Evolutionary conservation across 2,797 vertebrate species (phyloP), one percentile per base, ranked within the genome.

Genomic region (Pangasius djambal): DNA sequence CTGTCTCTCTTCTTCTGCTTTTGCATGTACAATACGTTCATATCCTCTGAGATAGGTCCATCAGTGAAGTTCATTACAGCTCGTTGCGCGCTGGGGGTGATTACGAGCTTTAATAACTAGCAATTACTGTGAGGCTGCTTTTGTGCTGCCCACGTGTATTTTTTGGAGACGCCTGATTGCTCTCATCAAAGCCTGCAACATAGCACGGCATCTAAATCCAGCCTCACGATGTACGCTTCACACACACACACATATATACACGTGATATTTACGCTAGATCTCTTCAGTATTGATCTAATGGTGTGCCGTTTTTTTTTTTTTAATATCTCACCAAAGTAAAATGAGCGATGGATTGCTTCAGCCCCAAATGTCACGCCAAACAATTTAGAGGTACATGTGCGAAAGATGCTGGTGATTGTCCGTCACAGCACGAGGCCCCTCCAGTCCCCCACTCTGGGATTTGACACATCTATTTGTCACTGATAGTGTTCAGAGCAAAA

Each of bases 51-150:
- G 89, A 88, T 75, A 16, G 88, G 70, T 91, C 89, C 91, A 91
- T 91, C 92, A 89, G 85, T 86, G 86, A 87, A 89, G 91, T 91
- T 92, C 92, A 92, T 93, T 90, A 92, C 91, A 92, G 87, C 91
- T 93, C 89, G 88, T 90, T 89, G 91, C 88, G 84, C 89, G 69
- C 87, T 77, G 87, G 90, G 86, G 89, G 87, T 92, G 92, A 92
- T 93, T 93, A 93, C 91, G 75, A 70, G 89, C 90, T 91, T 91
- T 93, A 93, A 93, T 93, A 92, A 93, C 92, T 90, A 88, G 89
- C 91, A 93, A 93, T 92, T 92, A 91, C 91, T 90, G 89, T 65
- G 82, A 88, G 83, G 70, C 89, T 88, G 85, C 89, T 90, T 91
- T 88, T 88, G 90, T 88, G 90, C 92, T 89, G 92, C 91, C 92